Evolutionary conservation across 2,113 vertebrate genomes (phyloP).

Genomic region (Plectropomus leopardus): DNA sequence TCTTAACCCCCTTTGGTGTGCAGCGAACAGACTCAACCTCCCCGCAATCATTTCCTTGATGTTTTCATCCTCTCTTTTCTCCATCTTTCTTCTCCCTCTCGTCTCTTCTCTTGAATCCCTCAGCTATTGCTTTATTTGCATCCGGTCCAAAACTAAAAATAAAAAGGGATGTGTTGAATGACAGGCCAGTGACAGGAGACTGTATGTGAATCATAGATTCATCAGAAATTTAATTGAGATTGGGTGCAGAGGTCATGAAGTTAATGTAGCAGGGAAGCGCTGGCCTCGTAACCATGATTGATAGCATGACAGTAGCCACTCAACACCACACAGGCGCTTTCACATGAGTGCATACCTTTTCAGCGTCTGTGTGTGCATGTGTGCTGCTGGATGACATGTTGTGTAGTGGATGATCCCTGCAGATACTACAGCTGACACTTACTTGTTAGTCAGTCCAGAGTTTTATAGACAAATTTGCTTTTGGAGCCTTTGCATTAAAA

Average conservation of each 20-base stretch:
- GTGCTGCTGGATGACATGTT: conserved; percentile 12
- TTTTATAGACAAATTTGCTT: neutral
- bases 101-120: conserved; percentile 81
- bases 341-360: conserved; percentile 25
- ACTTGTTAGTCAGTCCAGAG: conserved; percentile 25
- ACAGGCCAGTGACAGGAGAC: conserved; percentile 74
- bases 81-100: conserved; percentile 63
- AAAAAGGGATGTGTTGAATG: conserved; percentile 63
- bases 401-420: conserved; percentile 27
- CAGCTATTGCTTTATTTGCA: conserved; percentile 83
- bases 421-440: conserved; percentile 10
- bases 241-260: conserved; percentile 77
- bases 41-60: conserved; percentile 80
- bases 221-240: conserved; percentile 79
- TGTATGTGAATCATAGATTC: conserved; percentile 76
- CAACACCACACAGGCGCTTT: conserved; percentile 41
- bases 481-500: neutral
- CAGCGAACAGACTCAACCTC: conserved; percentile 80
- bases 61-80: conserved; percentile 77
- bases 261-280: conserved; percentile 75
- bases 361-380: neutral
- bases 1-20: conserved; percentile 86
- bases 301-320: conserved; percentile 65
- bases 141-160: conserved; percentile 84
- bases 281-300: conserved; percentile 80